Evolutionary conservation across 2,797 vertebrate genomes (phyloP).

Genomic region (Eulemur albifrons): DNA sequence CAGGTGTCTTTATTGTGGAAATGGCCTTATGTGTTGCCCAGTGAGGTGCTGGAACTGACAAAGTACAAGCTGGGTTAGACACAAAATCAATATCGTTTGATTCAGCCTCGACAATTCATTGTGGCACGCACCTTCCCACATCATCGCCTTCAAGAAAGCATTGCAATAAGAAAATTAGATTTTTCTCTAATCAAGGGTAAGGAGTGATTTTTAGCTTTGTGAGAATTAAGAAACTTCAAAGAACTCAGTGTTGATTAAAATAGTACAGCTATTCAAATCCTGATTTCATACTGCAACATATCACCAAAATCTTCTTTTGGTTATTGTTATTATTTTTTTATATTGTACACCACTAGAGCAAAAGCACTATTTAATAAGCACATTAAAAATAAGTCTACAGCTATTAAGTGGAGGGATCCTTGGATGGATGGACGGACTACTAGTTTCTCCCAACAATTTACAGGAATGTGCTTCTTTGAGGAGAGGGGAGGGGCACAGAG

Average conservation of each 20-base stretch:
- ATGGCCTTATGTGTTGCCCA: constrained; percentile 44
- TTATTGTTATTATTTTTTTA: constrained; percentile 27
- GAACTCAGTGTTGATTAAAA: constrained; percentile 39
- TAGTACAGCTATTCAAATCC: constrained; percentile 55
- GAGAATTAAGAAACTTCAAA: constrained; percentile 63
- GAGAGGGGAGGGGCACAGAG: accelerated
- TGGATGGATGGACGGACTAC: constrained; percentile 46
- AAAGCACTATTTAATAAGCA: constrained; percentile 52
- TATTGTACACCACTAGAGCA: not conserved
- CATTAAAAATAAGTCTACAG: constrained; percentile 42
- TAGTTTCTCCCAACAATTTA: constrained; percentile 57
- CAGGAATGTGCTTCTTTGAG: not conserved
- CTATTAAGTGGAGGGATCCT: not conserved
- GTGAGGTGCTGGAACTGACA: constrained; percentile 51
- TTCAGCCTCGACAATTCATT: not conserved
- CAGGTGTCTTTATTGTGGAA: constrained; percentile 60
- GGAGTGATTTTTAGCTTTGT: constrained; percentile 59
- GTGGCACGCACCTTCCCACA: not conserved
- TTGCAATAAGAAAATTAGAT: constrained; percentile 64
- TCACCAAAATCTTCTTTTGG: constrained; percentile 52
- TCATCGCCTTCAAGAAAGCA: constrained; percentile 58
- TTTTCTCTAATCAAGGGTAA: constrained; percentile 67
- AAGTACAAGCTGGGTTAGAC: constrained; percentile 26
- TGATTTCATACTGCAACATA: constrained; percentile 58
- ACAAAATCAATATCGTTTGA: constrained; percentile 77